Base-by-base conservation (phyloP, 1,140 invertebrate species). In the Ditylenchus dipsaci region DNA sequence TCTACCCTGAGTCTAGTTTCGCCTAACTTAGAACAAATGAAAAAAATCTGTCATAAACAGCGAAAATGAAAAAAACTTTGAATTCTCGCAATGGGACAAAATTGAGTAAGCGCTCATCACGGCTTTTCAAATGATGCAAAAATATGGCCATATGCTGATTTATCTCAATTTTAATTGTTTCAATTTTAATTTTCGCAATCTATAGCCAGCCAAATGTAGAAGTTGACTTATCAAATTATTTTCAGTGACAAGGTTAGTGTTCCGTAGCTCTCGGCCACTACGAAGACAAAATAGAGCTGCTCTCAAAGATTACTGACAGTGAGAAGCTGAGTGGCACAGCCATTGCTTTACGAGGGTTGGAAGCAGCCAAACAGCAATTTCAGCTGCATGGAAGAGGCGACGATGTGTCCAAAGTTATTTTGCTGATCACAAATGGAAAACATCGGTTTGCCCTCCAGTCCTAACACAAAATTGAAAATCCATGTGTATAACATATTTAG, bases 281-380 rank as follows among this genome's bases (percentile, higher is more conserved):
- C 56, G 80, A 82, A 65, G 80, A 82, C 66, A 81, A 83, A 45
- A 73, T 83, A 57, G 80, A 82, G 67, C 65, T 82, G 30, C 58
- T 83, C 7, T 68, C 67, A 62, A 83, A 82, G 62, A 83, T 72
- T 42, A 26, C 29, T 13, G 30, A 72, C 3, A 38, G 58, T 23
- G 68, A 73, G 1, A 29, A 71, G 17, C 11, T 74, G n/a, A 21
- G 47, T 15, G 74, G 74, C 43, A 69, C 62, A 38, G 76, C 77
- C 17, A 79, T 79, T 59, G 77, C 79, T 38, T 63, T 80, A 9
- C 78, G 76, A 42, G 81, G 78, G 26, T 67, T 82, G 13, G 80
- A 82, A 62, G 80, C 80, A n/a, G 81, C 80, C 15, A n/a, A 75
- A 15, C 76, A 83, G 65, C 80, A 82, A 49, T 83, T 83, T 63